Percentiles rank a stretch among this genome's conserved stretches.
phyloP scores from a whole-genome alignment of 2,888 invertebrate genomes.

The Embidobia sp. region DNA sequence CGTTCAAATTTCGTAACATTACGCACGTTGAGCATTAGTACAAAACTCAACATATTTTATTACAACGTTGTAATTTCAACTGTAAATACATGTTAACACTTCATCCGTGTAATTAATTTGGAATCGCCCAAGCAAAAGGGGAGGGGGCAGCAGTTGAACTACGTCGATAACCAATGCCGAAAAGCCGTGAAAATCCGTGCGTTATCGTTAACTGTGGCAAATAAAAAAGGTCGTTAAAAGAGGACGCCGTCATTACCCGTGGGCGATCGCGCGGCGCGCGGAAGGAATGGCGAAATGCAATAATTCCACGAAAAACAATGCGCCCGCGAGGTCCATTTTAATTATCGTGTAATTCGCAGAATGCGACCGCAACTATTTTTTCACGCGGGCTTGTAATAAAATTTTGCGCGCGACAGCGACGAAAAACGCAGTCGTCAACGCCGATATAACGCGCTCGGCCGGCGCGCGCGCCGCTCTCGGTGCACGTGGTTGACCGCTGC shows the following conservation, averaged over 20 bases:
- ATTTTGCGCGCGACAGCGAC: slow-evolving; percentile 20
- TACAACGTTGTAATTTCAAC: no score
- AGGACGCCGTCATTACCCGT: not conserved
- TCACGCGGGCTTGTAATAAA: slow-evolving; percentile 42
- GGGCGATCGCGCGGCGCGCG: slow-evolving; percentile 1
- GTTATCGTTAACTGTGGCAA: no score
- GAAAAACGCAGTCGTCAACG: slow-evolving; percentile 41
- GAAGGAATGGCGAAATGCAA: slow-evolving; percentile 16
- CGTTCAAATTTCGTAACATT: no score
- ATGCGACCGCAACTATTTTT: slow-evolving; percentile 40
- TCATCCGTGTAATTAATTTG: no score
- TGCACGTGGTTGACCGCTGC: slow-evolving; percentile 73
- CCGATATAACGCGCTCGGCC: slow-evolving; percentile 65
- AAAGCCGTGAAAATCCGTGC: no score
- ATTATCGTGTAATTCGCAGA: slow-evolving; percentile 36
- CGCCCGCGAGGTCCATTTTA: slow-evolving; percentile 19
- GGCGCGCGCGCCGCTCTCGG: slow-evolving; percentile 40
- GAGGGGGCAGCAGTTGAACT: no score
- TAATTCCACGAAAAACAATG: slow-evolving; percentile 26
- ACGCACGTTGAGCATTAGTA: no score
- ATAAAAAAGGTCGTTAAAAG: not conserved
- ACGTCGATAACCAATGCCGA: no score
- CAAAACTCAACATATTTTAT: no score
- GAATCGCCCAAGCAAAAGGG: no score
- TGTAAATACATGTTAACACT: no score